Evolutionary conservation across 2,888 invertebrate genomes (phyloP).

Genomic region (Brenthis daphne): DNA sequence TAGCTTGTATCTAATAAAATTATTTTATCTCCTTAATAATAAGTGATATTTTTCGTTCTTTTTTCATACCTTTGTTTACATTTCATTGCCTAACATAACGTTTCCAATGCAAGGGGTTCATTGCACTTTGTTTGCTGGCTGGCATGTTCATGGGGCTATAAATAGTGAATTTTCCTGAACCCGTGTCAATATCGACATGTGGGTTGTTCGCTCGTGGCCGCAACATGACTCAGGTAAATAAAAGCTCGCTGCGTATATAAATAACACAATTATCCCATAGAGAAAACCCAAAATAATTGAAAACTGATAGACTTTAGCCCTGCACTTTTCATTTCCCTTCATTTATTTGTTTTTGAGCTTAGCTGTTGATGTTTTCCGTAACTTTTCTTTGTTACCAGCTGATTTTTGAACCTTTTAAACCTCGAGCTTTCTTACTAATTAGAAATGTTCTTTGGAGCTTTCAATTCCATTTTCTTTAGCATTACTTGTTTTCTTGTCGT

Average conservation of each 20-base stretch:
- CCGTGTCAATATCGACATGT: conserved; percentile 54
- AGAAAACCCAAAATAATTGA: conserved; percentile 39
- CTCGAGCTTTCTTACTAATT: conserved; percentile 25
- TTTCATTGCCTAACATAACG: neutral
- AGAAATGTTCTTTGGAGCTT: conserved; percentile 23
- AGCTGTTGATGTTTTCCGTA: conserved; percentile 20
- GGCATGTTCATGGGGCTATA: conserved; percentile 45
- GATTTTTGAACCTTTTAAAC: conserved; percentile 29
- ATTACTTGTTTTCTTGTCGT: conserved; percentile 23
- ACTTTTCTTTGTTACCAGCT: conserved; percentile 26
- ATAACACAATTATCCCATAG: conserved; percentile 40
- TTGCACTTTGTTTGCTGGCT: conserved; percentile 23
- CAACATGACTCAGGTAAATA: conserved; percentile 44
- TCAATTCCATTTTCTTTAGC: conserved; percentile 23
- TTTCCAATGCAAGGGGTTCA: conserved; percentile 2
- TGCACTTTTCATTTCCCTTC: conserved; percentile 2
- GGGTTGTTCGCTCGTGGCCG: conserved; percentile 36
- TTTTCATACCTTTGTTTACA: neutral
- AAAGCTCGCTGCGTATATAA: conserved; percentile 36
- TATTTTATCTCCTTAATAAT: no score
- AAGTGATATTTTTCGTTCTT: no score
- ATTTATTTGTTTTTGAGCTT: conserved; percentile 19
- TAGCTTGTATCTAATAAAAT: no score
- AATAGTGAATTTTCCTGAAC: conserved; percentile 50
- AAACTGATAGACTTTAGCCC: conserved; percentile 32